Base-by-base conservation (phyloP, 1,140 invertebrate species). In the Caenorhabditis inopinata region DNA sequence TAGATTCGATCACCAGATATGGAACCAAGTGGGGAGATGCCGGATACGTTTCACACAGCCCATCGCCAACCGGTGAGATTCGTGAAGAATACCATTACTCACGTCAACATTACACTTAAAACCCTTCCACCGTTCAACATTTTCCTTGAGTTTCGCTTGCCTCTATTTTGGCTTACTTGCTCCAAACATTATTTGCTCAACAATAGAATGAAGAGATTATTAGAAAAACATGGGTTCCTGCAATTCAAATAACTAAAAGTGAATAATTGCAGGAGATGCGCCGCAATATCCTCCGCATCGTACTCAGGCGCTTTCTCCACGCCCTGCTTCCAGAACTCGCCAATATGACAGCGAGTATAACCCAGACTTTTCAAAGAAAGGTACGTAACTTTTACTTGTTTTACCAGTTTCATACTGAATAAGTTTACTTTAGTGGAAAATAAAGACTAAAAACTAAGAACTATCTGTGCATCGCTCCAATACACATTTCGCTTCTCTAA, bases 1-100 rank as follows among this genome's bases (percentile, higher is more conserved):
- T 81, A 83, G 82, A 83, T 16, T 83, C 82, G 46, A 74, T 79
- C 42, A 83, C 82, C 38, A 51, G 58, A 53, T 83, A 83, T 47
- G 81, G 81, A 29, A 82, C 81, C 47, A 58, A 73, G 32, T 82
- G 79, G 79, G 82, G 82, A 23, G 82, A 83, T 68, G 45, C 51
- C 14, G 82, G 82, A 38, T 83, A 83, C 62, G 58, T 51, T 9
- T 82, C 82, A 23, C 27, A 47, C 58, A 68, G 51, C 38, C 78
- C 78, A 29, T 79, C 78, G 25, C 78, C 78, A 47, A 79, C 73
- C 29, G 76, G 76, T 62, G 76, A 78, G 35, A 62, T 58, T 73
- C 51, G 78, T 48, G 79, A 80, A 29, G 51, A 42, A 25, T 46
- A 74, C 35, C 38, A 68, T 46, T 21, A 49, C 29, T 45, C 81